These are phyloP conservation scores for Colistium nudipinnis DNA, from an alignment of 2,113 vertebrate genomes.

Conservation along the genomic window DNA sequence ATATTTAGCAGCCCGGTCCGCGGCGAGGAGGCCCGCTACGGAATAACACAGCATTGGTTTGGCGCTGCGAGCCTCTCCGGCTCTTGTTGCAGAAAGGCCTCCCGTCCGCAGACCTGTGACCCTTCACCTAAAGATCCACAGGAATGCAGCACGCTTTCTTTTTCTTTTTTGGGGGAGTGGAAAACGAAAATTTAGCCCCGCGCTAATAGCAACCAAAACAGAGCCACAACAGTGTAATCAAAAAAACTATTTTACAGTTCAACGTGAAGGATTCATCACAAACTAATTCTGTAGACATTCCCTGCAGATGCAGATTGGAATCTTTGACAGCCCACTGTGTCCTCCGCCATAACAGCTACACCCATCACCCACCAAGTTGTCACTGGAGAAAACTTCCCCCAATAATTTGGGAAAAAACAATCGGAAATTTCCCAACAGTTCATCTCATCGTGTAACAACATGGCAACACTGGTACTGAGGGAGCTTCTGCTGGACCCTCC, in stretches of 20 bases:
- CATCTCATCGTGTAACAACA: not conserved
- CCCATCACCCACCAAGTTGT: too few species aligned
- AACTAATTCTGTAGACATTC: not conserved
- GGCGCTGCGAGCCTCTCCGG: conserved; percentile 21
- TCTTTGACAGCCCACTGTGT: not conserved
- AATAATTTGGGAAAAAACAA: too few species aligned
- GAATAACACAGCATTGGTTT: conserved; percentile 50
- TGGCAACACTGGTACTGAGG: not conserved
- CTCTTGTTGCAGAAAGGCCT: conserved; percentile 49
- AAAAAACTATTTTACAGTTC: not conserved
- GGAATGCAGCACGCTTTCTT: conserved; percentile 3
- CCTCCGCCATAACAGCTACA: not conserved
- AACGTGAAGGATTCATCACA: not conserved
- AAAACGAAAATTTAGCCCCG: conserved; percentile 2
- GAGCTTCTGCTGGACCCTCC: not conserved
- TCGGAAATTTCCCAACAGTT: not conserved
- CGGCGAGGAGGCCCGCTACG: conserved; percentile 16
- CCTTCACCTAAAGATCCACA: conserved; percentile 58
- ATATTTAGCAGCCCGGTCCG: conserved; percentile 60
- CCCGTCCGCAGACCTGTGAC: conserved; percentile 41
- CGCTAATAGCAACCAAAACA: not conserved
- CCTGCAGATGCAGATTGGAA: not conserved
- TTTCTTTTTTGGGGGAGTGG: not conserved
- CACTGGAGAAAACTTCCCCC: too few species aligned
- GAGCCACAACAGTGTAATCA: not conserved